Evolutionary conservation across 2,113 vertebrate genomes (phyloP), one percentile per base, ranked within the genome.

Genomic region (Chionodraco myersi): DNA sequence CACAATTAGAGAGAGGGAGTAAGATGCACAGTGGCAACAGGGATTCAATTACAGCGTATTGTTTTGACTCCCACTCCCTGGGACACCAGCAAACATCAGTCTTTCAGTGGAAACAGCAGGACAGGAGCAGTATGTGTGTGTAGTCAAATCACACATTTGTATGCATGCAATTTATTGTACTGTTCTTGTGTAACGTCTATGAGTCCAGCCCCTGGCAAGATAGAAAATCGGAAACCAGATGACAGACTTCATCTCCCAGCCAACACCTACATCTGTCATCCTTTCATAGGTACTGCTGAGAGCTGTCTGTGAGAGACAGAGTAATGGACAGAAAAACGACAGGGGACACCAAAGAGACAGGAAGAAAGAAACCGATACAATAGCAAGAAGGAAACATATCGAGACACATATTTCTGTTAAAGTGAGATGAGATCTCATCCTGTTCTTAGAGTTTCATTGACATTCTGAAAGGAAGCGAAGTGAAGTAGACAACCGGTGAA

Each of bases 21-120:
- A 54, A 82, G 64, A 47, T 64, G 36, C 85, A 79, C 60, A 14
- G 16, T 61, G 76, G 80, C 75, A 76, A 56, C 81, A 77, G 82
- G 75, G 83, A 92, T 86, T 91, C 79, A 88, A 88, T 86, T 91
- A 87, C 72, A 80, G 66, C 63, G 59, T 16, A 64, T 73, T 77
- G 82, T 83, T 82, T 85, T 83, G 74, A 82, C 61, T 80, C 67
- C 77, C 70, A 74, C 77, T 84, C 68, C 12, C 18, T n/a, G 49
- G 56, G 74, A 82, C 69, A 57, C 13, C 16, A 14, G 80, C 57
- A 77, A 78, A 80, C 72, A 80, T 73, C 74, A 68, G 58, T 59
- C 63, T 85, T 67, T 85, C 77, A 72, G 69, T 52, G 60, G 47
- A 53, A 80, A 63, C 71, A 83, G 57, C 44, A 63, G 49, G 57